Percentiles rank a stretch among this genome's conserved stretches.
Evolutionary conservation across 2,888 invertebrate species (phyloP).

Genomic region (Acleris holmiana): DNA sequence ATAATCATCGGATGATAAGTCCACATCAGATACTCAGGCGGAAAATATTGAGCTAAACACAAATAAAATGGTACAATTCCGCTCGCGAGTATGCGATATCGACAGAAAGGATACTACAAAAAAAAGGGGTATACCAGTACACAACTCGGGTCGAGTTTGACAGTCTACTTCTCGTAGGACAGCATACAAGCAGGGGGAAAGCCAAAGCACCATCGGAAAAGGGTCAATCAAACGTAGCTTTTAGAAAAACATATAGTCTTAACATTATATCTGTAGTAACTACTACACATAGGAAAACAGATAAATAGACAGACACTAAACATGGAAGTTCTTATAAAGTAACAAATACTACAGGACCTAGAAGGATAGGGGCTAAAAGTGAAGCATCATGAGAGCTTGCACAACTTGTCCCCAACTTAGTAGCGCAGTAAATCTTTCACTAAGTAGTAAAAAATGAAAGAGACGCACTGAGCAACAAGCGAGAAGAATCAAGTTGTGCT

Average conservation of each 20-base stretch:
- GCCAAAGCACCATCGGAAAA: constrained; percentile 30
- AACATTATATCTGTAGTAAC: constrained; percentile 18
- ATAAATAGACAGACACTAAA: constrained; percentile 16
- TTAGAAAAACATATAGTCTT: constrained; percentile 2
- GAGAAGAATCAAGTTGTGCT: too few species aligned
- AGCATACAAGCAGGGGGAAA: constrained; percentile 26
- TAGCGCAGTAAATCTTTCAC: too few species aligned
- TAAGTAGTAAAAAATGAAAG: too few species aligned
- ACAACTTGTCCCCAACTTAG: too few species aligned
- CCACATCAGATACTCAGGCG: background rate
- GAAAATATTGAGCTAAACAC: background rate
- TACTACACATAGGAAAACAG: constrained; percentile 17
- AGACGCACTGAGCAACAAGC: constrained; percentile 11
- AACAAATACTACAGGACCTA: constrained; percentile 23
- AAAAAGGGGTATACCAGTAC: background rate
- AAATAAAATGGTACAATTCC: background rate
- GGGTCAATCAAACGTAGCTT: constrained; percentile 18
- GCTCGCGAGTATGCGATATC: background rate
- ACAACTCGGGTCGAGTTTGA: background rate
- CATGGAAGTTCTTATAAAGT: constrained; percentile 11
- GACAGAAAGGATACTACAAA: background rate
- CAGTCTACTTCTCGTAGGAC: background rate
- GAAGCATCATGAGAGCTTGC: constrained; percentile 28
- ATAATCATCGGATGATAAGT: background rate
- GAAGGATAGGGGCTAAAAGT: constrained; percentile 29